These are phyloP conservation scores for Drosophila repletoides DNA, from an alignment of 1,140 invertebrate species.

Conservation along the genomic window DNA sequence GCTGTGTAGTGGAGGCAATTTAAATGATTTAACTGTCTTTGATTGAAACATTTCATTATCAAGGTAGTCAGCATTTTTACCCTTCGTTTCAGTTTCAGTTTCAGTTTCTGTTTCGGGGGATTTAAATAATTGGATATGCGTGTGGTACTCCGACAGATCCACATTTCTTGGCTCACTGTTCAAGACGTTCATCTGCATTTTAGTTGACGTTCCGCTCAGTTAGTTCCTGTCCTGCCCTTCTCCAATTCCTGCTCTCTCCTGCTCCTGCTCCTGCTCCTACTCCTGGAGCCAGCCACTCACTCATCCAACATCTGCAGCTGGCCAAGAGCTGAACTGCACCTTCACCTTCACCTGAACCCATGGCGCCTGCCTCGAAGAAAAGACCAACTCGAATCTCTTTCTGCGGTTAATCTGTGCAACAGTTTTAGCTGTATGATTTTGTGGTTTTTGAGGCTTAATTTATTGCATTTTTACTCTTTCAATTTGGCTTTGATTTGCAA, in stretches of 20 bases:
- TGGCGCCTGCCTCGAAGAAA: conserved; percentile 38
- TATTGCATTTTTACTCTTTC: conserved; percentile 15
- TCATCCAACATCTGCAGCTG: conserved; percentile 41
- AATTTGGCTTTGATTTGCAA: conserved; percentile 19
- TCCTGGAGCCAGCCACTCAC: background rate
- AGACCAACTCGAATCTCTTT: too few species aligned
- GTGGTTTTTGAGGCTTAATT: background rate
- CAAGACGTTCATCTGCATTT: conserved; percentile 59
- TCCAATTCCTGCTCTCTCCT: conserved; percentile 38
- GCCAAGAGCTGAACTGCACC: conserved; percentile 3
- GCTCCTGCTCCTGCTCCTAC: background rate
- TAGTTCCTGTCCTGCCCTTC: conserved; percentile 25
- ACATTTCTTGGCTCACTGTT: too few species aligned
- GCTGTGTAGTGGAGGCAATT: too few species aligned
- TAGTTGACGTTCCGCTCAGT: conserved; percentile 51
- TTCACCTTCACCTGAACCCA: conserved; percentile 2
- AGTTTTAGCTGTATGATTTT: conserved; percentile 11
- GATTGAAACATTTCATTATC: conserved; percentile 81
- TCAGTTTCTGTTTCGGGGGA: conserved; percentile 35
- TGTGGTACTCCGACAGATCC: conserved; percentile 48
- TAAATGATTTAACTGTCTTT: conserved; percentile 74
- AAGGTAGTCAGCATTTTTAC: conserved; percentile 21
- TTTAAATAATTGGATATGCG: conserved; percentile 82
- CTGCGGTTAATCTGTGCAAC: conserved; percentile 26
- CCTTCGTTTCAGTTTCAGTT: background rate